These are phyloP conservation scores for Cydia splendana DNA, from an alignment of 1,140 invertebrate species.

Conservation along the genomic window DNA sequence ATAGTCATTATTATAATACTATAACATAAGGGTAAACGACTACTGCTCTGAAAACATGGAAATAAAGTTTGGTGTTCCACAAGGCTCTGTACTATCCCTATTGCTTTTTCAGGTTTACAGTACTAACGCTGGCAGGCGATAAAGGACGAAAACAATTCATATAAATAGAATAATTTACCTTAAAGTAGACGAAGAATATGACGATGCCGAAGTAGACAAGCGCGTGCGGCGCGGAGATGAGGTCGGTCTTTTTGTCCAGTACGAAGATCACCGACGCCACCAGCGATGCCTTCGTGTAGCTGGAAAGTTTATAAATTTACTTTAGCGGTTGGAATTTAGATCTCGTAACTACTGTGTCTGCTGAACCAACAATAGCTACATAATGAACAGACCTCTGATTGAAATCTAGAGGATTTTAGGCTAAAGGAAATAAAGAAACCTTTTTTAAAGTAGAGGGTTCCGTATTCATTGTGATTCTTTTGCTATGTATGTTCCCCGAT, in stretches of 20 bases:
- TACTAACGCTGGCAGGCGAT: background rate
- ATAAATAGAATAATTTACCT: slow-evolving; percentile 81
- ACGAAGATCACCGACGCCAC: slow-evolving; percentile 98
- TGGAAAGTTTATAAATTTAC: slow-evolving; percentile 65
- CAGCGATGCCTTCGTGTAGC: slow-evolving; percentile 97
- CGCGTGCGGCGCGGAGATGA: slow-evolving; percentile 97
- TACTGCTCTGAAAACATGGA: background rate
- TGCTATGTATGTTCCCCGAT: too few species aligned
- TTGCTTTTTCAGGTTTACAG: background rate
- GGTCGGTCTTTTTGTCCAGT: slow-evolving; percentile 96
- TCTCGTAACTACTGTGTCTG: too few species aligned
- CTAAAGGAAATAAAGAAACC: too few species aligned
- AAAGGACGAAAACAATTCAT: background rate
- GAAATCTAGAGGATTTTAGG: too few species aligned
- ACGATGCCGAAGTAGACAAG: slow-evolving; percentile 98
- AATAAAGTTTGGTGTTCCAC: background rate
- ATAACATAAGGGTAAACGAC: background rate
- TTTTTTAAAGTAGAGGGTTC: too few species aligned
- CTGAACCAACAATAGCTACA: too few species aligned
- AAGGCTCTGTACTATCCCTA: background rate
- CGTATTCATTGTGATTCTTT: too few species aligned
- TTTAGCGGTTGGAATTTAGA: too few species aligned
- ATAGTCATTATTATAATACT: too few species aligned
- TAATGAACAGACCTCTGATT: too few species aligned
- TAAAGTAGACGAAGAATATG: slow-evolving; percentile 99